Conservation (phyloP, 2,113 vertebrate species). For the Coturnix japonica region DNA sequence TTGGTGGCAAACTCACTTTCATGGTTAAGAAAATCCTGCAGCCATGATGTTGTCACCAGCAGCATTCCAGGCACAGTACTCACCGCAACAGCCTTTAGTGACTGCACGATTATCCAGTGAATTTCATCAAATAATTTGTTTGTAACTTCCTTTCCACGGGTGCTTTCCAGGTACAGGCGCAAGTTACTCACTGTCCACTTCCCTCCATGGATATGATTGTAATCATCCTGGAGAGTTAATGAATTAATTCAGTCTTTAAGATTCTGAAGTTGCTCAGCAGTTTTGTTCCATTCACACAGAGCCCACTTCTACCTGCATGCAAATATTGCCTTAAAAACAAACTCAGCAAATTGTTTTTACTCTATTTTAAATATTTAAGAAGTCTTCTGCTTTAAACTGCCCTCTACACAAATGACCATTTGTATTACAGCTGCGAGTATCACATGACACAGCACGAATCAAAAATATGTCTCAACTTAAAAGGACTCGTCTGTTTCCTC, state of each 20-base stretch:
- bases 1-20: background rate
- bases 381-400: background rate
- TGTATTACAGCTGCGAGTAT: background rate
- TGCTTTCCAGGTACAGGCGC: constrained; percentile 96
- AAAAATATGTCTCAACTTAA: background rate
- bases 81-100: constrained; percentile 95
- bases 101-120: constrained; percentile 98
- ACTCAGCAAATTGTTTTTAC: background rate
- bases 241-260: background rate
- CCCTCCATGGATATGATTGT: constrained; percentile 97
- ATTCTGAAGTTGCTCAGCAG: background rate
- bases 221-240: constrained; percentile 88
- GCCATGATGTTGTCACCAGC: fast-evolving
- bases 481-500: background rate
- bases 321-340: background rate
- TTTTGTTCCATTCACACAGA: background rate
- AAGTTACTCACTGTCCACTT: constrained; percentile 98
- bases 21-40: background rate
- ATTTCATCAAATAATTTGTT: constrained; percentile 95
- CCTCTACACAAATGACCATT: background rate
- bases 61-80: constrained; percentile 62
- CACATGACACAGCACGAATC: background rate
- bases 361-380: background rate
- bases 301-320: background rate
- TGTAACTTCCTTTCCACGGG: constrained; percentile 93